Conservation (phyloP, 2,888 invertebrate genomes). For the Aspidiotus destructor region DNA sequence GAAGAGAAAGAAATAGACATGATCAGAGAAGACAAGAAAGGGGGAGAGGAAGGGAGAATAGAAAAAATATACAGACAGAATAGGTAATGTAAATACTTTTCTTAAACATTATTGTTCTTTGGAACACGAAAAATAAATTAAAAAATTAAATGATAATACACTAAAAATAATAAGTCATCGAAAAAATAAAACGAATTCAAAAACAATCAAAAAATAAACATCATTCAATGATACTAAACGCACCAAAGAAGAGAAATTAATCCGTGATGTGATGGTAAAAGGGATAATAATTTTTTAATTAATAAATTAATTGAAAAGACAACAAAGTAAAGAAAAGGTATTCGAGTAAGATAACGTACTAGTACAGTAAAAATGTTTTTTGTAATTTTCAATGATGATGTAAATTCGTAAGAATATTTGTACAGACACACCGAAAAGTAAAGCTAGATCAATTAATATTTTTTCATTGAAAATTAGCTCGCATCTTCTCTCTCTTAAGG, state of each 20-base stretch:
- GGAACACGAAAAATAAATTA: background rate
- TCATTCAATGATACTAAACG: background rate
- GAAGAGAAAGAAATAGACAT: background rate
- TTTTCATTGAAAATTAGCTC: no score
- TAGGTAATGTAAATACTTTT: background rate
- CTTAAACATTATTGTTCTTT: slow-evolving; percentile 1
- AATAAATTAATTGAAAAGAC: no score
- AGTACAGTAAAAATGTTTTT: no score
- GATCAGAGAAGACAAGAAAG: background rate
- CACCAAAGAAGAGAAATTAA: background rate
- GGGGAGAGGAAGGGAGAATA: background rate
- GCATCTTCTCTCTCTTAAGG: no score
- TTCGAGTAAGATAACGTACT: no score
- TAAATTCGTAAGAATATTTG: no score
- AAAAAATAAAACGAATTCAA: background rate
- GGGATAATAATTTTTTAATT: background rate
- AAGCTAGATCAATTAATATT: no score
- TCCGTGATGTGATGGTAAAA: background rate
- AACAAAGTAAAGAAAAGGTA: no score
- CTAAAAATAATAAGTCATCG: background rate
- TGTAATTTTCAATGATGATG: no score
- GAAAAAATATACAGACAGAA: background rate
- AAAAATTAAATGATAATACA: background rate
- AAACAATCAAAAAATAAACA: background rate
- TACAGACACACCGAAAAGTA: no score